Base-by-base conservation (phyloP, 1,140 invertebrate genomes). In the Cotesia glomerata region DNA sequence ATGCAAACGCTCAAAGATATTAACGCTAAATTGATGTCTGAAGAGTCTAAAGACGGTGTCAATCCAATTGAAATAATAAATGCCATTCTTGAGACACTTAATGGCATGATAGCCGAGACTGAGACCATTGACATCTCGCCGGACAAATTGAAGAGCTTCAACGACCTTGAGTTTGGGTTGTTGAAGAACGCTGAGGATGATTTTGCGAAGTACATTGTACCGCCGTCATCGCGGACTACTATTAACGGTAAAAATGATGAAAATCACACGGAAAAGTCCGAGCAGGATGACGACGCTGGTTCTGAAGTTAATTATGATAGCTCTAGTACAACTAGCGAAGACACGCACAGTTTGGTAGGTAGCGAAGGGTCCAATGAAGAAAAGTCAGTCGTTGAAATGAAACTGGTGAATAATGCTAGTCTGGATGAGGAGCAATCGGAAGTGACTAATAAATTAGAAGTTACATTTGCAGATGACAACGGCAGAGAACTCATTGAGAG, bases 41-140 rank as follows among this genome's bases (percentile, higher is more conserved):
- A 74, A 73, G 78, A 82, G 7, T 75, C 73, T 0, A 80, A 80
- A 36, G 54, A 75, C 66, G 72, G 75, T 45, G 74, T 78, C 3
- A 81, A 82, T 75, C 77, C 77, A 3, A 76, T 81, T 18, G 79
- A 83, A 34, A 72, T 74, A 16, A 84, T 85, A 14, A 82, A 84
- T 62, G 54, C 71, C 35, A 84, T 83, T 26, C 63, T 85, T 0
- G 81, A 80, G 62, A 81, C 81, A 80, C 54, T 80, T 75, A 5
- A 81, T 79, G 71, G 65, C 69, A 32, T 76, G 59, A 56, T 76
- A 5, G n/a, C 75, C 36, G 74, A 83, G n/a, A 75, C 81, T 14
- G 34, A 72, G 2, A 73, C 81, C 11, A 52, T 56, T 8, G 74
- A 66, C 1, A 65, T 64, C 26, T 54, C 52, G n/a, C 14, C 16